A percentile compares a stretch with the other conserved stretches of the same genome.
Evolutionary conservation across 2,113 vertebrate genomes (phyloP).

Genomic region (Myotis lucifugus): DNA sequence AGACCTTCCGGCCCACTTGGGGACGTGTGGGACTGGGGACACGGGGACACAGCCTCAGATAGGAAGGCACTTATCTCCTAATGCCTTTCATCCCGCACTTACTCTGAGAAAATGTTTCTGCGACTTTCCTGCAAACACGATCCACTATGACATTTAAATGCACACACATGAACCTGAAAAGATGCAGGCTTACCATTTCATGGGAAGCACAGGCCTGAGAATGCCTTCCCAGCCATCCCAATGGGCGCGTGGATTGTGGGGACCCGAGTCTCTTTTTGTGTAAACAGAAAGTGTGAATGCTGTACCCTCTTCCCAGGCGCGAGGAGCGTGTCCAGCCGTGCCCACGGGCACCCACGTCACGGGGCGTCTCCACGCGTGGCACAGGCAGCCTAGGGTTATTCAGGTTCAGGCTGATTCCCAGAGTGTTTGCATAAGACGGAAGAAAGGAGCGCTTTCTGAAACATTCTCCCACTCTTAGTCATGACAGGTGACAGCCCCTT

Average conservation of each 20-base stretch:
- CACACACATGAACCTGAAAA: neutral
- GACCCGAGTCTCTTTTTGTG: neutral
- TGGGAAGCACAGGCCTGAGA: neutral
- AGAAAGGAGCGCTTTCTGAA: neutral
- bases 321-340: neutral
- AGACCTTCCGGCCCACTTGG: conserved; percentile 13
- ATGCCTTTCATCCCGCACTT: neutral
- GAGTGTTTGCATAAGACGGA: neutral
- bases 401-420: neutral
- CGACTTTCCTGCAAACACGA: neutral
- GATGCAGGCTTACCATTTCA: neutral
- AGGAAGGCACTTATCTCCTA: neutral
- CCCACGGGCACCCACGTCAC: neutral
- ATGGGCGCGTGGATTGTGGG: neutral
- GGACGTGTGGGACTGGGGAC: neutral
- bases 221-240: neutral
- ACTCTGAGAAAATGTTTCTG: neutral
- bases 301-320: neutral
- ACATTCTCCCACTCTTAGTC: neutral
- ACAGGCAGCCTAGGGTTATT: neutral
- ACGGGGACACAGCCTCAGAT: neutral
- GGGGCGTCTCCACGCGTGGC: neutral
- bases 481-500: neutral
- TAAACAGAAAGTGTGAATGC: conserved; percentile 16
- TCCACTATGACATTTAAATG: conserved; percentile 13